These are phyloP conservation scores for Limnephilus marmoratus DNA, from an alignment of 2,888 invertebrate species.

Conservation along the genomic window DNA sequence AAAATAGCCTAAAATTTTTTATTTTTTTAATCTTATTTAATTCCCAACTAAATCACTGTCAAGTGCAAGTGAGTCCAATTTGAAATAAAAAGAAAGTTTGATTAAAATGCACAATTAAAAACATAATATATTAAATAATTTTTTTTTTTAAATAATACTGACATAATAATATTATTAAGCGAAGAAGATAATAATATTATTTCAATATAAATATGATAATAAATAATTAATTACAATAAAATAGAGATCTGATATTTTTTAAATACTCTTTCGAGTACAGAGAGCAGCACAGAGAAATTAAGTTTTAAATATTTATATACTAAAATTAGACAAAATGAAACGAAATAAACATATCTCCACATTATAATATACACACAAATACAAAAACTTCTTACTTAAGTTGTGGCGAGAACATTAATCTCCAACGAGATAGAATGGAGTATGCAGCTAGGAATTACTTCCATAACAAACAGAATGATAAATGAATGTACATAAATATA, in stretches of 20 bases:
- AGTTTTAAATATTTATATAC: background rate
- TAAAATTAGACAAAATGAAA: background rate
- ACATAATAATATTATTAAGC: background rate
- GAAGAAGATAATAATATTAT: background rate
- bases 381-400: background rate
- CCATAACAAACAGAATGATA: background rate
- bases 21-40: background rate
- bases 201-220: background rate
- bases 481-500: slow-evolving; percentile 4
- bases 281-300: background rate
- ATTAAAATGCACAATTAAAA: too few species aligned
- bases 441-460: background rate
- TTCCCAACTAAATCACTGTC: background rate
- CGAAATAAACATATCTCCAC: background rate
- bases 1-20: background rate
- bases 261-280: background rate
- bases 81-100: background rate
- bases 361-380: background rate
- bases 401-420: background rate
- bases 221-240: background rate
- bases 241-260: background rate
- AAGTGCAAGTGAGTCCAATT: background rate
- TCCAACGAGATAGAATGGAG: background rate
- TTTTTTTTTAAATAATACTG: background rate
- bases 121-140: too few species aligned